These are phyloP conservation scores for Sebastes iracundus DNA, from an alignment of 2,797 vertebrate genomes.

Conservation along the genomic window DNA sequence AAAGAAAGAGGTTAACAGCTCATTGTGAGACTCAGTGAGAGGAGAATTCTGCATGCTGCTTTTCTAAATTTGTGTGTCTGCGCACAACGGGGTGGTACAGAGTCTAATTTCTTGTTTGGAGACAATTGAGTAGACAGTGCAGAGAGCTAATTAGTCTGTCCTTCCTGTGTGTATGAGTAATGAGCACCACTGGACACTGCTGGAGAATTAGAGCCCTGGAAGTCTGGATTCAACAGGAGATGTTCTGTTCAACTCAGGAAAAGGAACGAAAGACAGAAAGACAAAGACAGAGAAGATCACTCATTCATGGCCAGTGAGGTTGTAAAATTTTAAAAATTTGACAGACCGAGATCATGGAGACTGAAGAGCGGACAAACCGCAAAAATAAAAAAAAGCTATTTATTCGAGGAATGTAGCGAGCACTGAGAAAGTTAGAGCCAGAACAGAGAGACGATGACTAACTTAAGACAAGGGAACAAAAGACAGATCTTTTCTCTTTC, in stretches of 20 bases:
- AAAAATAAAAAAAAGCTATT: conserved; percentile 1
- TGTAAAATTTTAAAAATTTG: background rate
- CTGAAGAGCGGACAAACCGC: background rate
- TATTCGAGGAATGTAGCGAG: background rate
- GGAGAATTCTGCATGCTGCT: background rate
- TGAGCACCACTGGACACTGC: conserved; percentile 19
- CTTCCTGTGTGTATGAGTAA: conserved; percentile 23
- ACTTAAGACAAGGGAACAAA: conserved; percentile 13
- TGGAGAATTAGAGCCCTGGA: conserved; percentile 1
- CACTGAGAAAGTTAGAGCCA: background rate
- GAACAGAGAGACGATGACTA: background rate
- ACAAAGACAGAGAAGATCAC: background rate
- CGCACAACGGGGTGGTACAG: background rate
- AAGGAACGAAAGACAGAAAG: background rate
- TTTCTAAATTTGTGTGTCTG: background rate
- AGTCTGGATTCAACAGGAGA: background rate
- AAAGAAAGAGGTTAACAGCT: conserved; percentile 15
- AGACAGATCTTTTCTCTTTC: conserved; percentile 16
- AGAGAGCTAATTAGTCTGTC: conserved; percentile 35
- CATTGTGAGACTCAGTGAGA: background rate
- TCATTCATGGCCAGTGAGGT: background rate
- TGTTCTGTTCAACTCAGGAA: background rate
- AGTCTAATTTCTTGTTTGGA: conserved; percentile 19
- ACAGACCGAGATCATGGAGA: background rate
- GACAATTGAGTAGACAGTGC: conserved; percentile 11